Conservation (phyloP, 2,113 vertebrate species). For the Caranx melampygus region DNA sequence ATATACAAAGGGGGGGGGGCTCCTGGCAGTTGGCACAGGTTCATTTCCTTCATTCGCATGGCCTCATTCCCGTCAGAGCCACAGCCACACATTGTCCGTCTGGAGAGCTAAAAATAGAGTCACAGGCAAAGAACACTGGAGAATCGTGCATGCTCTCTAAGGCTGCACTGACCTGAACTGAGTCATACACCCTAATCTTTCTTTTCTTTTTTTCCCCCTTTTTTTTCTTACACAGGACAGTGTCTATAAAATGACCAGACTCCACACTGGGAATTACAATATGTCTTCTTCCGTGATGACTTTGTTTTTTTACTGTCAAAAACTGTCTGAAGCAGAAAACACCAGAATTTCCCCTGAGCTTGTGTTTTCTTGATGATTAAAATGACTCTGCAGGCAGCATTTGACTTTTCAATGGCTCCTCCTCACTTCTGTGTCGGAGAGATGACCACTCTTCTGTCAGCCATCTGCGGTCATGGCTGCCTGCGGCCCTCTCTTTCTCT, state of each 20-base stretch:
- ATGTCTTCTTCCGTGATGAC: conserved; percentile 5
- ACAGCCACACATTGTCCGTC: conserved; percentile 63
- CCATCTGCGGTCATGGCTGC: conserved; percentile 48
- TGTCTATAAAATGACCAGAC: conserved; percentile 16
- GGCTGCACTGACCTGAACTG: conserved; percentile 51
- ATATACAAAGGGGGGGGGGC: conserved; percentile 54
- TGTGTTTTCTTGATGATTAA: conserved; percentile 29
- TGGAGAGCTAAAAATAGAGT: conserved; percentile 73
- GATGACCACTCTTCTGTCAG: conserved; percentile 16
- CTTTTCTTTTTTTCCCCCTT: not conserved
- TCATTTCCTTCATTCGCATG: conserved; percentile 63
- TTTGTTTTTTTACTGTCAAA: conserved; percentile 1
- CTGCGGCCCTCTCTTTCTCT: conserved; percentile 35
- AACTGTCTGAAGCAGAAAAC: conserved; percentile 30
- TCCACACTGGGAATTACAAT: not conserved
- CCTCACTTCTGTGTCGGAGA: conserved; percentile 15
- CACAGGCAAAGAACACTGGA: conserved; percentile 46
- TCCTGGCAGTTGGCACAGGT: conserved; percentile 58
- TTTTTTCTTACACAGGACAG: not conserved
- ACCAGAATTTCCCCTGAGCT: conserved; percentile 17
- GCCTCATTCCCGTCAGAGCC: conserved; percentile 72
- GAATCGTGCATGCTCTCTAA: conserved; percentile 49
- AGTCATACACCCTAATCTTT: conserved; percentile 28
- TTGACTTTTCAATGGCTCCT: conserved; percentile 40
- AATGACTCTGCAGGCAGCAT: conserved; percentile 32